phyloP scores from a whole-genome alignment of 2,888 invertebrate genomes.

The Hypsopygia costalis region DNA sequence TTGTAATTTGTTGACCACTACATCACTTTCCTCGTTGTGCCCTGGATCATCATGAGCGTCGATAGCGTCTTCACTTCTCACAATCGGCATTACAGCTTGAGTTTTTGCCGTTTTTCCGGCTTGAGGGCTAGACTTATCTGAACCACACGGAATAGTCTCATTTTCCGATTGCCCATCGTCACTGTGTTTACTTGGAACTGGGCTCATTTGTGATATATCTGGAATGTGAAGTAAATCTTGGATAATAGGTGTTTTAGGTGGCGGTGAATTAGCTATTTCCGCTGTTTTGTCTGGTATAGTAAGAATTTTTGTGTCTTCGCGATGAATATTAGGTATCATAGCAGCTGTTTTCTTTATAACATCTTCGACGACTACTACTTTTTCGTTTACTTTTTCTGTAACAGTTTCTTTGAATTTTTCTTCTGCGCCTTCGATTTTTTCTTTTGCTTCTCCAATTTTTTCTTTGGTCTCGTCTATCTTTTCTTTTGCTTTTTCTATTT shows the following conservation, averaged over 20 bases:
- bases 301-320: slow-evolving; percentile 50
- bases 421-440: slow-evolving; percentile 18
- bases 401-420: slow-evolving; percentile 35
- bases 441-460: slow-evolving; percentile 10
- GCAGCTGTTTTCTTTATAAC: slow-evolving; percentile 54
- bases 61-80: slow-evolving; percentile 66
- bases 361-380: slow-evolving; percentile 56
- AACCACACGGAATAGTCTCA: slow-evolving; percentile 72
- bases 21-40: slow-evolving; percentile 52
- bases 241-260: slow-evolving; percentile 66
- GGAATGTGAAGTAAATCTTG: slow-evolving; percentile 65
- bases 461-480: slow-evolving; percentile 22
- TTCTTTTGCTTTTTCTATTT: slow-evolving; percentile 21
- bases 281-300: slow-evolving; percentile 52
- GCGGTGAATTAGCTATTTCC: slow-evolving; percentile 61
- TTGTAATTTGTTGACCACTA: slow-evolving; percentile 53
- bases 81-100: slow-evolving; percentile 73
- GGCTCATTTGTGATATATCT: slow-evolving; percentile 62
- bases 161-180: slow-evolving; percentile 73
- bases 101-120: slow-evolving; percentile 62
- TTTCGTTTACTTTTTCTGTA: slow-evolving; percentile 40
- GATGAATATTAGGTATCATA: slow-evolving; percentile 44
- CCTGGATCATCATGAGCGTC: slow-evolving; percentile 39
- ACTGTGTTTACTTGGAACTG: slow-evolving; percentile 61
- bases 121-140: slow-evolving; percentile 72